phyloP scores from a whole-genome alignment of 1,140 invertebrate species.

The Grapholita molesta region DNA sequence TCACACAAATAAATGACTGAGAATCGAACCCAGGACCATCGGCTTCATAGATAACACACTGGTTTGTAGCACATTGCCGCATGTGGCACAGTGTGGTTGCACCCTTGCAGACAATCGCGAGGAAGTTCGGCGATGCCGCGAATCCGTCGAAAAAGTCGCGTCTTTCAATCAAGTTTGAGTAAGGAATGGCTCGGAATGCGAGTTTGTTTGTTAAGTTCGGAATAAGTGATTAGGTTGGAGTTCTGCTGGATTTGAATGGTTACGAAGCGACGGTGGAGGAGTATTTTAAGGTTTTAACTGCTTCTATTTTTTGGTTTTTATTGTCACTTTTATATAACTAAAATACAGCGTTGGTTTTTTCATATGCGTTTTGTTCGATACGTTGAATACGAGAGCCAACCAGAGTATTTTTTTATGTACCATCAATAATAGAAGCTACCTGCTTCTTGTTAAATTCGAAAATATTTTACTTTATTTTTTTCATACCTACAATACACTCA shows the following conservation, averaged over 20 bases:
- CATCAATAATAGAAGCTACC: too few species aligned
- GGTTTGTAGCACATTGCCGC: not conserved
- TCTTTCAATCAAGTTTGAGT: slow-evolving; percentile 37
- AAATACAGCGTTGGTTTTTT: too few species aligned
- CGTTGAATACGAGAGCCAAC: too few species aligned
- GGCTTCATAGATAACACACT: too few species aligned
- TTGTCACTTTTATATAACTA: not conserved
- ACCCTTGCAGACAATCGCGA: not conserved
- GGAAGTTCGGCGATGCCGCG: slow-evolving; percentile 13
- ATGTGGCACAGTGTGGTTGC: not conserved
- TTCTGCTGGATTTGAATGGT: not conserved
- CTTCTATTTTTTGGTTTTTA: not conserved
- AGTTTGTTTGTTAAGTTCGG: slow-evolving; percentile 16
- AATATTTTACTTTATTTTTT: too few species aligned
- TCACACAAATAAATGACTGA: too few species aligned
- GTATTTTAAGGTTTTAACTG: not conserved
- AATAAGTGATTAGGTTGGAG: not conserved
- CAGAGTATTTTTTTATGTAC: too few species aligned
- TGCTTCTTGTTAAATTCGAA: too few species aligned
- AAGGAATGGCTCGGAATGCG: slow-evolving; percentile 19
- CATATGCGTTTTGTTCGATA: too few species aligned
- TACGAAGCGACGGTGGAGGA: not conserved
- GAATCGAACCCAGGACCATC: too few species aligned
- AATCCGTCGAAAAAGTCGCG: slow-evolving; percentile 21
- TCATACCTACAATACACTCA: too few species aligned